Base-by-base conservation (phyloP, 2,888 invertebrate genomes). In the Caenorhabditis sp. region DNA sequence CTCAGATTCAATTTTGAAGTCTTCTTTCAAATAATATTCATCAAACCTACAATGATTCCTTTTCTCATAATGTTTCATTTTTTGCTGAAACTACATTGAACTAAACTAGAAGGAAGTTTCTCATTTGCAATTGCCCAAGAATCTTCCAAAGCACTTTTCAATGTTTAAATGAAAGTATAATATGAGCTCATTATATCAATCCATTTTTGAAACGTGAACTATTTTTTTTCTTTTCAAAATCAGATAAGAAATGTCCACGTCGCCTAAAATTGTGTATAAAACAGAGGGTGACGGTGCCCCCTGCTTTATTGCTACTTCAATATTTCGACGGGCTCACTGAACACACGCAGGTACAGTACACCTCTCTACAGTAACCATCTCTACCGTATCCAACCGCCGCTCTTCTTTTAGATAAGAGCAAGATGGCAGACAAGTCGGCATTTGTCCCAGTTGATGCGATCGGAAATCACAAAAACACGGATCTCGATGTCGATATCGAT, bases 381-480 rank as follows among this genome's bases (percentile, higher is more conserved):
- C 31, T 7, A 31, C 4, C 31, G 10, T 31, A 31, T 31, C 4
- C 10, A 31, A 31, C 53, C n/a, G n/a, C n/a, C n/a, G n/a, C n/a
- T n/a, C n/a, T n/a, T n/a, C n/a, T n/a, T n/a, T n/a, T n/a, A 56
- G 27, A 27, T 25, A 63, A 67, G 63, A 53, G 49, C 61, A 36
- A 59, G 56, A 76, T 72, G 76, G 76, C 76, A 43, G 76, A 76
- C 65, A 76, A 76, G 67, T 72, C 72, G 53, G 76, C 76, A 25
- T 76, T 76, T 50, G 72, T 76, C 54, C 76, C 76, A 27, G 76
- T 76, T 59, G 76, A 76, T 59, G 76, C 72, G 20, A 72, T 72
- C 59, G 72, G 71, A 52, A 73, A 69, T 43, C 69, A 69, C 60
- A 69, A 67, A 61, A 67, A 65, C 66, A 75, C 67, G 52, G 75